Evolutionary conservation across 2,888 invertebrate species (phyloP).

Genomic region (Sialis fuliginosa): DNA sequence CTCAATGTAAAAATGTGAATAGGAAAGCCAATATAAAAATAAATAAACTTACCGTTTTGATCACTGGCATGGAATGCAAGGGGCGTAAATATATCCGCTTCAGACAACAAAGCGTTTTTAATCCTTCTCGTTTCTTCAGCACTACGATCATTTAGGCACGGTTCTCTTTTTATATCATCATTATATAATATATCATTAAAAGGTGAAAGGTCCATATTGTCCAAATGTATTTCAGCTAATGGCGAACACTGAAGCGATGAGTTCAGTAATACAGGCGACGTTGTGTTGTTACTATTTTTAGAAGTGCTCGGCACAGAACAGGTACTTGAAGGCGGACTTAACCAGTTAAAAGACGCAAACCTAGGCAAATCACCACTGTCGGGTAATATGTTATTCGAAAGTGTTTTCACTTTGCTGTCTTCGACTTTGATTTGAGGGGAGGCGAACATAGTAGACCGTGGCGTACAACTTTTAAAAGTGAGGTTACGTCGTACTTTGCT

Average conservation of each 20-base stretch:
- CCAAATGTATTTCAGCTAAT: constrained; percentile 3
- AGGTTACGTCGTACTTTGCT: constrained; percentile 5
- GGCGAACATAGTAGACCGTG: constrained; percentile 5
- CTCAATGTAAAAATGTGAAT: no score
- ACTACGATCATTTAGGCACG: neutral
- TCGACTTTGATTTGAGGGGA: neutral
- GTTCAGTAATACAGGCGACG: neutral
- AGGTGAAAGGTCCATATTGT: constrained; percentile 2
- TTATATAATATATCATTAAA: constrained; percentile 2
- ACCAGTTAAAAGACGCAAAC: neutral
- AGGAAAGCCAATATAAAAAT: no score
- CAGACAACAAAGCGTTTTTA: constrained; percentile 53
- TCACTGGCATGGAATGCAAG: constrained; percentile 58
- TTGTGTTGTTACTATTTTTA: neutral
- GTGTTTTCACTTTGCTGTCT: neutral
- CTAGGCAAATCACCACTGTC: neutral
- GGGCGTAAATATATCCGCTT: constrained; percentile 57
- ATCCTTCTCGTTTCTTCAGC: constrained; percentile 26
- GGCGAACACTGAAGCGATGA: neutral
- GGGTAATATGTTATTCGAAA: neutral
- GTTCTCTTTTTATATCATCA: neutral
- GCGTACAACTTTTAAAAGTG: constrained; percentile 5
- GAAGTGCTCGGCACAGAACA: neutral
- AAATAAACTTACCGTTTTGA: constrained; percentile 28
- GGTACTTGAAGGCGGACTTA: neutral